These are phyloP conservation scores for Spinus olivaceus DNA, from an alignment of 2,797 vertebrate genomes.

Conservation along the genomic window DNA sequence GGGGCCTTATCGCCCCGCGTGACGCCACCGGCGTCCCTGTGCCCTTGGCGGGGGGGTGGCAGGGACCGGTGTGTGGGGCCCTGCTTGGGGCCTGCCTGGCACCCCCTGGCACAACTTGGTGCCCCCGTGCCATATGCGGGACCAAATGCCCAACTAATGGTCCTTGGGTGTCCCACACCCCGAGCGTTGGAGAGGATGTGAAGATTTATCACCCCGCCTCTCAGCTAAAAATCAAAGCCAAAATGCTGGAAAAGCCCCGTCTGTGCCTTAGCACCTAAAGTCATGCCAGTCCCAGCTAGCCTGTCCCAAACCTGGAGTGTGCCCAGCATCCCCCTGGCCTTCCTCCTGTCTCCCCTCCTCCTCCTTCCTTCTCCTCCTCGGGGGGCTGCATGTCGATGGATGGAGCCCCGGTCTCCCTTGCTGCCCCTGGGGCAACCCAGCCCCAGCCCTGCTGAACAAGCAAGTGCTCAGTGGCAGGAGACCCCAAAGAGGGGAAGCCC, in stretches of 20 bases:
- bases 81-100: constrained; percentile 2
- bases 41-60: constrained; percentile 26
- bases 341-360: not conserved
- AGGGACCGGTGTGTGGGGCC: not conserved
- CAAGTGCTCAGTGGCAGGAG: not conserved
- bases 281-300: not conserved
- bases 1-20: constrained; percentile 31
- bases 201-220: not conserved
- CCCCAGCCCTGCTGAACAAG: not conserved
- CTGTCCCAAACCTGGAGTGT: not conserved
- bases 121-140: not conserved
- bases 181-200: not conserved
- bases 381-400: not conserved
- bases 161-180: not conserved
- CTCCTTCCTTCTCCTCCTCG: not conserved
- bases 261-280: not conserved
- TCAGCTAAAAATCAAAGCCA: not conserved
- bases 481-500: not conserved
- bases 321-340: not conserved
- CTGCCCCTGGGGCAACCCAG: not conserved
- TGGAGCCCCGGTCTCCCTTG: not conserved
- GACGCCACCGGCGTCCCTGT: constrained; percentile 21
- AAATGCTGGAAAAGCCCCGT: not conserved
- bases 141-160: not conserved
- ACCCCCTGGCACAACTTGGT: not conserved